Evolutionary conservation across 2,888 invertebrate genomes (phyloP).

Genomic region (Parasteatoda lunata): DNA sequence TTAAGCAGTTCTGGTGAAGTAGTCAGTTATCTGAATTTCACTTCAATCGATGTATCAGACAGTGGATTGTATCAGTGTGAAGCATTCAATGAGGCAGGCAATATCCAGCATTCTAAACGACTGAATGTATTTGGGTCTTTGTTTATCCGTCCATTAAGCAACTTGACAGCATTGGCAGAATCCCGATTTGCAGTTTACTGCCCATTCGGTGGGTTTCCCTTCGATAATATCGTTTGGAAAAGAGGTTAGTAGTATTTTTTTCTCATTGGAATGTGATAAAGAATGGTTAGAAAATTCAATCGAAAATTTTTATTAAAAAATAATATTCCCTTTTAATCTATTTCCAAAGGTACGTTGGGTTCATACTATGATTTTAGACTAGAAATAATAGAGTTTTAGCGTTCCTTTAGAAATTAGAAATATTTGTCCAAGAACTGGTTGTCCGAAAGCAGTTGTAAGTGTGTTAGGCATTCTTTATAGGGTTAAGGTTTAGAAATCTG

Average conservation of each 20-base stretch:
- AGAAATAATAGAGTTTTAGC: too few relatives aligned
- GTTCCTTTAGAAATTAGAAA: too few relatives aligned
- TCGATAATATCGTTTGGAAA: slow-evolving; percentile 68
- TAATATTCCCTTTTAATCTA: too few relatives aligned
- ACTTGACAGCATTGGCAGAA: slow-evolving; percentile 69
- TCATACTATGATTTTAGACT: too few relatives aligned
- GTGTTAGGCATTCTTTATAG: too few relatives aligned
- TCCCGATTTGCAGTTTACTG: slow-evolving; percentile 66
- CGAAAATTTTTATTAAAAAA: too few relatives aligned
- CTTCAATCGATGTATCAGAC: slow-evolving; percentile 68
- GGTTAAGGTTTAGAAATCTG: too few relatives aligned
- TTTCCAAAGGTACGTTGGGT: too few relatives aligned
- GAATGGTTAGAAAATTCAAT: too few relatives aligned
- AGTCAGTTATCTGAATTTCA: slow-evolving; percentile 66
- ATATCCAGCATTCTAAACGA: slow-evolving; percentile 61
- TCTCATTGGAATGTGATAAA: too few relatives aligned
- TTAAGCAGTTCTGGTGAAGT: slow-evolving; percentile 54
- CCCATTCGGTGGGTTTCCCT: slow-evolving; percentile 70
- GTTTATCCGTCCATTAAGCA: slow-evolving; percentile 66
- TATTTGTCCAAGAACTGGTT: too few relatives aligned
- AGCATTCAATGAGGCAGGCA: slow-evolving; percentile 70
- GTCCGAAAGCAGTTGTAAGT: too few relatives aligned
- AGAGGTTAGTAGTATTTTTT: slow-evolving; percentile 61
- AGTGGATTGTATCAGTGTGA: slow-evolving; percentile 70
- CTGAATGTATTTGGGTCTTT: slow-evolving; percentile 70